These are phyloP conservation scores for Romanogobio albipinnatus DNA, from an alignment of 2,113 vertebrate species.

Conservation along the genomic window DNA sequence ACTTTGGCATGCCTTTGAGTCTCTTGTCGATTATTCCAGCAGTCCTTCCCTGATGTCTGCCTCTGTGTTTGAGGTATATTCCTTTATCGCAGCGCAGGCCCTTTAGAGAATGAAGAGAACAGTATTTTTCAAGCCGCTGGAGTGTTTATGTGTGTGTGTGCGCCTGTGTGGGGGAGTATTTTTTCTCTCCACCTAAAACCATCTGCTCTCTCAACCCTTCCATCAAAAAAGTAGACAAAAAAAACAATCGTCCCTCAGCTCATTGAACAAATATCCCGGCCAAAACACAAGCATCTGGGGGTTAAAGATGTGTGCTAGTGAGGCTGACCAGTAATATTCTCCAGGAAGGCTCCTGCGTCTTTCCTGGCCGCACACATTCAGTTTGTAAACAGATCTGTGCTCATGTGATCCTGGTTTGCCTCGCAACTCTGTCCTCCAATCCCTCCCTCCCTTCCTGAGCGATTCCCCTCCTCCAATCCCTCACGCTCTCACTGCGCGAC, in stretches of 20 bases:
- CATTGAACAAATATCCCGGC: neutral
- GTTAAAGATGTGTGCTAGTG: conserved; percentile 6
- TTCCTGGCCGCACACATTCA: conserved; percentile 68
- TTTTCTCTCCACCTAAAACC: conserved; percentile 59
- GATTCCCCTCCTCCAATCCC: conserved; percentile 53
- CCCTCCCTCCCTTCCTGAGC: conserved; percentile 60
- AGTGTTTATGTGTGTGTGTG: conserved; percentile 62
- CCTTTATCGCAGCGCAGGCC: conserved; percentile 64
- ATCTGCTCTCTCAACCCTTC: conserved; percentile 55
- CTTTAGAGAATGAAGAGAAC: conserved; percentile 57
- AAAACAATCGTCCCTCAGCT: neutral
- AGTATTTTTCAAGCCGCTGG: conserved; percentile 59
- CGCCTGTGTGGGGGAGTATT: conserved; percentile 60
- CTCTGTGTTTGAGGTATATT: conserved; percentile 57
- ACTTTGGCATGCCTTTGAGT: conserved; percentile 69
- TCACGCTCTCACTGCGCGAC: conserved; percentile 1
- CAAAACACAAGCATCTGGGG: conserved; percentile 7
- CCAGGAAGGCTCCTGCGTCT: conserved; percentile 44
- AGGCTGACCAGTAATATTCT: conserved; percentile 15
- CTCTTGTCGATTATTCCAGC: conserved; percentile 64
- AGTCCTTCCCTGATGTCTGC: conserved; percentile 59
- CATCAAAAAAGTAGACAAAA: conserved; percentile 13
- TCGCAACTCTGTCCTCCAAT: conserved; percentile 77
- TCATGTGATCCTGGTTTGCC: conserved; percentile 84
- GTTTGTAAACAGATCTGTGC: conserved; percentile 85